Conservation (phyloP, 2,797 vertebrate species). For the Sebastolobus altivelis region DNA sequence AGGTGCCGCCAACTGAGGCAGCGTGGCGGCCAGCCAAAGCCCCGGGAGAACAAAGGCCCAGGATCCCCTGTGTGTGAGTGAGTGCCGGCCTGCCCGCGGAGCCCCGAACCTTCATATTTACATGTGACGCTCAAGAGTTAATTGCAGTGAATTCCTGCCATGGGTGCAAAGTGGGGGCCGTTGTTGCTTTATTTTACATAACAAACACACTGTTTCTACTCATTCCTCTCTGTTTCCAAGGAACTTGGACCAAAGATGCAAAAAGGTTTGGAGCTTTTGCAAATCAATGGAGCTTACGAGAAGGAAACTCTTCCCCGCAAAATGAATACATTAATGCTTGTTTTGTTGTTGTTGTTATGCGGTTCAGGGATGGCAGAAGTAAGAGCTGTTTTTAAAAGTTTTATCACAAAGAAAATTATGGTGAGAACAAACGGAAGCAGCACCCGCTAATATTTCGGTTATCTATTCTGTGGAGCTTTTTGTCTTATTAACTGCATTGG, state of each 20-base stretch:
- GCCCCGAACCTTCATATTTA: constrained; percentile 82
- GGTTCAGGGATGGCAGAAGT: not conserved
- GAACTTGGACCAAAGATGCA: constrained; percentile 30
- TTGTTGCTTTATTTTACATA: constrained; percentile 79
- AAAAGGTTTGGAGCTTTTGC: constrained; percentile 10
- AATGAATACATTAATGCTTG: not conserved
- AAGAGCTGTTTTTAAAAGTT: not conserved
- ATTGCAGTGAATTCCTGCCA: constrained; percentile 84
- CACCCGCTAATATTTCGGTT: constrained; percentile 8
- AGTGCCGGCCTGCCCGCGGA: constrained; percentile 52
- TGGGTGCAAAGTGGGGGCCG: constrained; percentile 77
- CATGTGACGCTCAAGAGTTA: constrained; percentile 82
- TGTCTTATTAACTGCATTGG: constrained; percentile 23
- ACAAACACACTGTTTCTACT: constrained; percentile 68
- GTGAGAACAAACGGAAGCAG: constrained; percentile 8
- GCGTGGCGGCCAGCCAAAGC: constrained; percentile 78
- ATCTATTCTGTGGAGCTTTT: constrained; percentile 30
- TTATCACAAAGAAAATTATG: not conserved
- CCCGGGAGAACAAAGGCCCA: constrained; percentile 78
- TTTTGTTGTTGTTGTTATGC: constrained; percentile 9
- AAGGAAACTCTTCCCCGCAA: not conserved
- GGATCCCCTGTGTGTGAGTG: constrained; percentile 66
- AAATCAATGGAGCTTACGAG: not conserved
- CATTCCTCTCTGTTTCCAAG: constrained; percentile 47
- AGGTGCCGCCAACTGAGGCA: constrained; percentile 80